Evolutionary conservation across 92 coral and sea anemone species (phyloP).

Genomic region (Hydrozoanthus gracilis): DNA sequence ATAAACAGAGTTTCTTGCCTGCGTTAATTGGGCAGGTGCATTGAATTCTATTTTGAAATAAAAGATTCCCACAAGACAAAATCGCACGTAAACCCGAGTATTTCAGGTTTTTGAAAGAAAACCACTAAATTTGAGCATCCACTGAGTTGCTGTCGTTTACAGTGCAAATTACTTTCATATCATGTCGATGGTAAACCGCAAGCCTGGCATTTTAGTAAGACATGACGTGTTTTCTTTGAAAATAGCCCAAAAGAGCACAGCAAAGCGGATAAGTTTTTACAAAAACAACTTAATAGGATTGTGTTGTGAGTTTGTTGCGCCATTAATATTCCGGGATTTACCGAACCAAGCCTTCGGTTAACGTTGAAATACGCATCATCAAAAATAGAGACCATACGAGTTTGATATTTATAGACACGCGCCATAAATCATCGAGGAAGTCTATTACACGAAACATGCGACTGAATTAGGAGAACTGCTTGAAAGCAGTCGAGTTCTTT

Average conservation of each 20-base stretch:
- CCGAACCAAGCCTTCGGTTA: neutral
- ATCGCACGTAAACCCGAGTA: conserved; percentile 4
- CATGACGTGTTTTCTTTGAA: neutral
- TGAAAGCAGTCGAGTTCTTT: neutral
- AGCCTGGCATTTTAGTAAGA: neutral
- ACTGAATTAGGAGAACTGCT: neutral
- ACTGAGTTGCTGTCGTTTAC: neutral
- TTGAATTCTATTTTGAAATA: conserved; percentile 53
- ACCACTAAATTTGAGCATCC: neutral
- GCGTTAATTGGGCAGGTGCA: conserved; percentile 70
- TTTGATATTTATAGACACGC: neutral
- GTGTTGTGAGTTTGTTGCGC: neutral
- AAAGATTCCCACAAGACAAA: conserved; percentile 62
- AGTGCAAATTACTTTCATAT: neutral
- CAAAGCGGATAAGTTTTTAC: neutral
- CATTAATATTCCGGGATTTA: too few relatives aligned
- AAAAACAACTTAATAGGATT: neutral
- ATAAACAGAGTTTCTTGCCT: conserved; percentile 54
- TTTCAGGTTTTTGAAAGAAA: neutral
- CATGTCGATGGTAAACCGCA: neutral
- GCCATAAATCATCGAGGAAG: conserved; percentile 1
- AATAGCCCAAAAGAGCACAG: conserved; percentile 5
- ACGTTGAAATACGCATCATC: neutral
- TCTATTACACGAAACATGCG: neutral
- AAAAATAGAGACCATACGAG: neutral